These are phyloP conservation scores for Siniperca chuatsi DNA, from an alignment of 2,113 vertebrate species.

Conservation along the genomic window DNA sequence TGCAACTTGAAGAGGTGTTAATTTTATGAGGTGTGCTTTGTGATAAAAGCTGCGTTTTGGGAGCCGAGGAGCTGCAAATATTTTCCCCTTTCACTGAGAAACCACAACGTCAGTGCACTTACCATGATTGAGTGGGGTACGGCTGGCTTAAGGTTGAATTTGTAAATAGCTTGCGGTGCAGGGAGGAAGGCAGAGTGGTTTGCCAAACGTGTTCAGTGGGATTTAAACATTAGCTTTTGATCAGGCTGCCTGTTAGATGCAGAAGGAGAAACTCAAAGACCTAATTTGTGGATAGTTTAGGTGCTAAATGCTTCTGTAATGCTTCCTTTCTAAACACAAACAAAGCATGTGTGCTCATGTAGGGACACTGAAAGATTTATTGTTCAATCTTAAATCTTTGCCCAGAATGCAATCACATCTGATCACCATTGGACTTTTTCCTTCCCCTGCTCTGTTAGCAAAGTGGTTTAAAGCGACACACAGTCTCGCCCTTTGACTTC, in stretches of 20 bases:
- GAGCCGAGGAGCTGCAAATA: slow-evolving; percentile 54
- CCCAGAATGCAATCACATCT: not conserved
- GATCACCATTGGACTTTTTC: not conserved
- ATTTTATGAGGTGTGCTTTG: slow-evolving; percentile 77
- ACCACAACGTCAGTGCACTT: slow-evolving; percentile 40
- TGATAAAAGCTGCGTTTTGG: slow-evolving; percentile 67
- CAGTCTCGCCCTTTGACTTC: slow-evolving; percentile 38
- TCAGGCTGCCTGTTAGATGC: slow-evolving; percentile 13
- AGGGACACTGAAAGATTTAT: not conserved
- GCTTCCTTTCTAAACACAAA: not conserved
- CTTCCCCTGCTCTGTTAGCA: slow-evolving; percentile 1
- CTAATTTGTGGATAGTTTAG: slow-evolving; percentile 1
- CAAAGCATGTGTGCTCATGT: not conserved
- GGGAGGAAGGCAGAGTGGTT: slow-evolving; percentile 52
- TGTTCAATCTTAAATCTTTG: not conserved
- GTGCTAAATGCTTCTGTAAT: not conserved
- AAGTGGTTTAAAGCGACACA: slow-evolving; percentile 33
- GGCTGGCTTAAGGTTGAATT: slow-evolving; percentile 36
- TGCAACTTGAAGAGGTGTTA: slow-evolving; percentile 66
- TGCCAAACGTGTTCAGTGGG: slow-evolving; percentile 46
- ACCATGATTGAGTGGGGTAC: slow-evolving; percentile 32
- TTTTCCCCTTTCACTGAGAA: slow-evolving; percentile 53
- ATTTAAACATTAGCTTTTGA: slow-evolving; percentile 41
- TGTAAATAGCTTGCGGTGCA: slow-evolving; percentile 43
- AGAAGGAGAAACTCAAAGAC: not conserved